A percentile compares a stretch with the other conserved stretches of the same genome.
Conservation (phyloP, 2,113 vertebrate genomes). For the Heterotilapia buettikoferi region DNA sequence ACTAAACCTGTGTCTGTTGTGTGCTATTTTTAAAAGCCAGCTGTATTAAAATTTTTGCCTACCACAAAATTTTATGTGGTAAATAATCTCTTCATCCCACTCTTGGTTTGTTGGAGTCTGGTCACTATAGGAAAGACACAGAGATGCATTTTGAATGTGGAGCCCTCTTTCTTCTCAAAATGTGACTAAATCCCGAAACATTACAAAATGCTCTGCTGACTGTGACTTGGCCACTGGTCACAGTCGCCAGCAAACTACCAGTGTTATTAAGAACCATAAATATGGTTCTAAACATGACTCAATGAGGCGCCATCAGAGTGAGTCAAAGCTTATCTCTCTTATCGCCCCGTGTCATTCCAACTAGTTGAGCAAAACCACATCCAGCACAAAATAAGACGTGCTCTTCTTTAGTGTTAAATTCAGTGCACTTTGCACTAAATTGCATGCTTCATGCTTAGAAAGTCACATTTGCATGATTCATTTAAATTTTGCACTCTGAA, state of each 20-base stretch:
- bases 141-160: neutral
- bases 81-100: neutral
- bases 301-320: neutral
- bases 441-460: accelerated
- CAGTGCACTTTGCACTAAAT: neutral
- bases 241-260: neutral
- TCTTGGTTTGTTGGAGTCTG: neutral
- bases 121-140: neutral
- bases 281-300: neutral
- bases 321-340: neutral
- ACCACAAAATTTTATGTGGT: neutral
- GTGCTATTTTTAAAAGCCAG: neutral
- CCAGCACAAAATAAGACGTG: accelerated
- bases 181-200: neutral
- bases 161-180: neutral
- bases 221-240: neutral
- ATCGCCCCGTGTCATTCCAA: accelerated
- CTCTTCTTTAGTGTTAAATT: neutral
- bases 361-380: neutral
- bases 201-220: neutral
- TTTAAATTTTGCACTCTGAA: neutral
- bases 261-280: neutral
- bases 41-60: neutral
- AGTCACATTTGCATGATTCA: neutral
- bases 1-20: neutral